Evolutionary conservation across 2,888 invertebrate genomes (phyloP).

Genomic region (Parnassius orleans): DNA sequence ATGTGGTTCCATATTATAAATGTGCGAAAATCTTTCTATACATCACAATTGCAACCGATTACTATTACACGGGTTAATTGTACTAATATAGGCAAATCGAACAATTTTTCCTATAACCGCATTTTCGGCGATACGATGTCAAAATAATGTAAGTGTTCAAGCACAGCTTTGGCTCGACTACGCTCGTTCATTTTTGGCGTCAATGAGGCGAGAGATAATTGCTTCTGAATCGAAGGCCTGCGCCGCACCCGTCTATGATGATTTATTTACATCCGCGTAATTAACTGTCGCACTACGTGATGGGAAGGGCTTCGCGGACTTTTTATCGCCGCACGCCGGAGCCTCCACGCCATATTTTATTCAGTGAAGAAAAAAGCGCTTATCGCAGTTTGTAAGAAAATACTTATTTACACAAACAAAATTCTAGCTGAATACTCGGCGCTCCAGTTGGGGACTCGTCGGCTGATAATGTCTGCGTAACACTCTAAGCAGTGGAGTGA

Average conservation of each 20-base stretch:
- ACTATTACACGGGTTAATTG: constrained; percentile 29
- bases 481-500: constrained; percentile 53
- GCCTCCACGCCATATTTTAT: constrained; percentile 70
- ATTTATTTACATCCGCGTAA: constrained; percentile 80
- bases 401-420: constrained; percentile 66
- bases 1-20: constrained; percentile 57
- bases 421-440: constrained; percentile 71
- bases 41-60: constrained; percentile 66
- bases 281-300: constrained; percentile 80
- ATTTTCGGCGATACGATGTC: constrained; percentile 1
- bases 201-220: constrained; percentile 79
- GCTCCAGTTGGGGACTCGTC: constrained; percentile 61
- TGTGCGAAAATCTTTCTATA: constrained; percentile 60
- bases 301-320: constrained; percentile 70
- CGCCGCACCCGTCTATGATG: constrained; percentile 74
- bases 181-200: constrained; percentile 70
- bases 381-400: constrained; percentile 72
- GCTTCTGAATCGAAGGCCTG: constrained; percentile 74
- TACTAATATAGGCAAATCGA: constrained; percentile 38
- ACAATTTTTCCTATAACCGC: constrained; percentile 65
- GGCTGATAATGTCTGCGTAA: constrained; percentile 68
- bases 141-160: constrained; percentile 60
- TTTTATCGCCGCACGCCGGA: constrained; percentile 69
- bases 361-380: constrained; percentile 68
- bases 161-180: constrained; percentile 47